Base-by-base conservation (phyloP, 2,888 invertebrate species). In the Brenthis hecate region DNA sequence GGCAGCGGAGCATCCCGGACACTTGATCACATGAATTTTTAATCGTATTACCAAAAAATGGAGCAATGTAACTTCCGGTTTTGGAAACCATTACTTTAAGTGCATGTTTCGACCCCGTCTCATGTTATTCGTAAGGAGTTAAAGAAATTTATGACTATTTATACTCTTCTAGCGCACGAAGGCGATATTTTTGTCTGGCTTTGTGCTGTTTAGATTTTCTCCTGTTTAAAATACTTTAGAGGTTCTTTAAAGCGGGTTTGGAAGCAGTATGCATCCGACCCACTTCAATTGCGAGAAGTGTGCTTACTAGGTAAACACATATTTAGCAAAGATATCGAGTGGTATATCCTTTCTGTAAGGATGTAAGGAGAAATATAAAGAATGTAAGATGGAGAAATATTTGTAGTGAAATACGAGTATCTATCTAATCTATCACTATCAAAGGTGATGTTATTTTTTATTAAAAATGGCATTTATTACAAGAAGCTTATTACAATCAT, bases 31-130 rank as follows among this genome's bases (percentile, higher is more conserved):
- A 81, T 88, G 83, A 82, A 87, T 87, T 84, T 83, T 86, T 86
- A 82, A 88, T 81, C 73, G 71, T 55, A 70, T 70, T 75, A 75
- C 75, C 78, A 81, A 83, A 86, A 87, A 86, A 86, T 83, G 78
- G 74, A 77, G 74, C 71, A 69, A 75, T 79, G 75, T 74, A 79
- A 81, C 78, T 73, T 78, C 70, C 74, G 76, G 79, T 80, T 85
- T 76, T 65, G 72, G 79, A 80, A 81, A 79, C 85, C 81, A 89
- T 88, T 87, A 88, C 79, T 80, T 78, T 87, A 85, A 89, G 87
- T 88, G 88, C 84, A 85, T 75, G 77, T 75, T 80, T 80, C 69
- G 78, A 78, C 74, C 73, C 74, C 71, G 71, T 70, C 74, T 75
- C 68, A 73, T 69, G 70, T 73, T 74, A 73, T 76, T 73, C 75